Conservation (phyloP, 2,888 invertebrate species). For the Macaria liturata region DNA sequence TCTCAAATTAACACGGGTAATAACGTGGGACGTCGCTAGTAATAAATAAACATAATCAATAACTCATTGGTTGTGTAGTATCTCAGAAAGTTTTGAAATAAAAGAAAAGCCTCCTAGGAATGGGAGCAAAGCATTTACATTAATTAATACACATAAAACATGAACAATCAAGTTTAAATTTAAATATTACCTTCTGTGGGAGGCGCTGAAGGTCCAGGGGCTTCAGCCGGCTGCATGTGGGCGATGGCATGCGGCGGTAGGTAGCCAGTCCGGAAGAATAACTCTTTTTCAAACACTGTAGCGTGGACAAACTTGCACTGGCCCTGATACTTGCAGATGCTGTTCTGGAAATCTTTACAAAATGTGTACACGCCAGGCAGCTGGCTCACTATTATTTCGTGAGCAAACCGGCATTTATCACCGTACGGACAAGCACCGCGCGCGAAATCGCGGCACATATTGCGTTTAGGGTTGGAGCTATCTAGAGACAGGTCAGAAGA, state of each 20-base stretch:
- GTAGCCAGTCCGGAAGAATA: conserved; percentile 55
- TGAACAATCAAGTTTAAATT: too few relatives aligned
- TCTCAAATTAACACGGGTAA: too few relatives aligned
- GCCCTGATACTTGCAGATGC: conserved; percentile 44
- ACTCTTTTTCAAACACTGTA: conserved; percentile 61
- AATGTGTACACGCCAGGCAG: conserved; percentile 59
- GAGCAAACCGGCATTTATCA: conserved; percentile 52
- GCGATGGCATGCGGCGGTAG: conserved; percentile 55
- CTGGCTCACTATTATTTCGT: conserved; percentile 56
- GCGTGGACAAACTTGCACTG: conserved; percentile 68
- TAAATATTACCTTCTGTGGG: too few relatives aligned
- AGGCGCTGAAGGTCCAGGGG: too few relatives aligned
- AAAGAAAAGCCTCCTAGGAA: too few relatives aligned
- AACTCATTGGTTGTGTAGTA: too few relatives aligned
- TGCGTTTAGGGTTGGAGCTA: background rate
- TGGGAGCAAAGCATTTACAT: too few relatives aligned
- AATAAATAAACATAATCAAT: too few relatives aligned
- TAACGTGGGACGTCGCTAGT: too few relatives aligned
- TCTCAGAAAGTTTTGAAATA: too few relatives aligned
- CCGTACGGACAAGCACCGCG: conserved; percentile 60
- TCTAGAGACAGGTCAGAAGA: background rate
- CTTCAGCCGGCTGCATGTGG: conserved; percentile 32
- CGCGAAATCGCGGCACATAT: conserved; percentile 61
- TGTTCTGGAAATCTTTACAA: conserved; percentile 63
- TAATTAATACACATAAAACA: too few relatives aligned